Conservation (phyloP, 2,888 invertebrate species). For the Spialia ferax region DNA sequence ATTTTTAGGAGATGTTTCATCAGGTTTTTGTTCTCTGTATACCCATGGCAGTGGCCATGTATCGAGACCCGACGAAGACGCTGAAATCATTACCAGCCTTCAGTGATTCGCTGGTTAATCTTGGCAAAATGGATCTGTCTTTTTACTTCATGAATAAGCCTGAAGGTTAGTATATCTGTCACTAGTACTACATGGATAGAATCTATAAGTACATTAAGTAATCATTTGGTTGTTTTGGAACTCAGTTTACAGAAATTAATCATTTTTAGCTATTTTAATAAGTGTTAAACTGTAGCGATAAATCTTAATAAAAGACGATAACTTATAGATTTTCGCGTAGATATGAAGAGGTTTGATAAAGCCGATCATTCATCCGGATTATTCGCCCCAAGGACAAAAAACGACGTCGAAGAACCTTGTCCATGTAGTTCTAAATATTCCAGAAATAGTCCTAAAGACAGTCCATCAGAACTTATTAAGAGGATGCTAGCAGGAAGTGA, state of each 20-base stretch:
- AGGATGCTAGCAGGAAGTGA: slow-evolving; percentile 67
- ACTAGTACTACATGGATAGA: background rate
- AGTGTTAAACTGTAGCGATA: background rate
- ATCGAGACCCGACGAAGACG: slow-evolving; percentile 47
- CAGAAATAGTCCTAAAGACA: slow-evolving; percentile 54
- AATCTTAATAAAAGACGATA: background rate
- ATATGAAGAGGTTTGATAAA: slow-evolving; percentile 39
- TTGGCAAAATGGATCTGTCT: slow-evolving; percentile 78
- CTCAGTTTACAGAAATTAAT: background rate
- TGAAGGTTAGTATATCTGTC: slow-evolving; percentile 55
- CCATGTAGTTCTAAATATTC: slow-evolving; percentile 58
- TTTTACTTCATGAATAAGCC: slow-evolving; percentile 67
- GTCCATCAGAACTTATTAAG: slow-evolving; percentile 63
- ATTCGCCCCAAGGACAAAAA: slow-evolving; percentile 48
- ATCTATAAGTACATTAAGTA: background rate
- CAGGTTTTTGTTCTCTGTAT: slow-evolving; percentile 45
- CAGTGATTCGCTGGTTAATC: slow-evolving; percentile 73
- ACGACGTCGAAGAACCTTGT: slow-evolving; percentile 60
- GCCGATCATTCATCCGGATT: slow-evolving; percentile 41
- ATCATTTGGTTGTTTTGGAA: background rate
- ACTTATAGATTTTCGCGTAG: slow-evolving; percentile 27
- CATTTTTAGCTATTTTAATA: background rate
- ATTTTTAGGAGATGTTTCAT: slow-evolving; percentile 29
- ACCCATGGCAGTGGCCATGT: slow-evolving; percentile 51
- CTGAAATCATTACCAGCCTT: slow-evolving; percentile 63